A percentile compares a stretch with the other conserved stretches of the same genome.
Conservation (phyloP, 2,888 invertebrate genomes). For the Allygus modestus region DNA sequence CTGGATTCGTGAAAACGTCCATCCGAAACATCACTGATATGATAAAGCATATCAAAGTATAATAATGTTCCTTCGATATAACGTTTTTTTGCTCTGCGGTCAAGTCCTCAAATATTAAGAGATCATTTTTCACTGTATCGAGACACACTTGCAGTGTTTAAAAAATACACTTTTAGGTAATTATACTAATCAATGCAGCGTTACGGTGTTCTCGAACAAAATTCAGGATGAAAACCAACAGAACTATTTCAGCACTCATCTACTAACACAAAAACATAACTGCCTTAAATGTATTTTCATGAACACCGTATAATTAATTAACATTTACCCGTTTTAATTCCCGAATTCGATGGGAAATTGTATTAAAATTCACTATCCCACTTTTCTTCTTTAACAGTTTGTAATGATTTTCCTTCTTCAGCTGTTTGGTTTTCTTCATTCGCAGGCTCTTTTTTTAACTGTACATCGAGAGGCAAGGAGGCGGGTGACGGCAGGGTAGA, state of each 20-base stretch:
- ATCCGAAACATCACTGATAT: conserved; percentile 49
- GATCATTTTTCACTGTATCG: conserved; percentile 29
- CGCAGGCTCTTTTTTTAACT: conserved; percentile 55
- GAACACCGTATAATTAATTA: conserved; percentile 63
- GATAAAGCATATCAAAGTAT: conserved; percentile 35
- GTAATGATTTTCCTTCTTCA: conserved; percentile 64
- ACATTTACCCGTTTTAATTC: conserved; percentile 64
- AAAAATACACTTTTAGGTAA: conserved; percentile 19
- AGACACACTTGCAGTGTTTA: conserved; percentile 5
- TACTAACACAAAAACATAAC: conserved; percentile 17
- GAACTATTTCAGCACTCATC: conserved; percentile 13
- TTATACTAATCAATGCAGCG: conserved; percentile 1
- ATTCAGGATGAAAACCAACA: not conserved
- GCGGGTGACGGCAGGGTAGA: conserved; percentile 39
- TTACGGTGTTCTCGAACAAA: conserved; percentile 30
- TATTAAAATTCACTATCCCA: conserved; percentile 69
- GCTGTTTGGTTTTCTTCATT: conserved; percentile 52
- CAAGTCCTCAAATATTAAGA: conserved; percentile 12
- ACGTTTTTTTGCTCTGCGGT: not conserved
- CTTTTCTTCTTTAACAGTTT: conserved; percentile 69
- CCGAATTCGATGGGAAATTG: conserved; percentile 37
- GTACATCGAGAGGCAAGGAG: conserved; percentile 65
- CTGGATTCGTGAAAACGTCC: conserved; percentile 27
- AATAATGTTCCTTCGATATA: conserved; percentile 8
- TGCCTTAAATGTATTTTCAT: conserved; percentile 5